Conservation (phyloP, 2,797 vertebrate genomes). For the Pagetopsis macropterus region DNA sequence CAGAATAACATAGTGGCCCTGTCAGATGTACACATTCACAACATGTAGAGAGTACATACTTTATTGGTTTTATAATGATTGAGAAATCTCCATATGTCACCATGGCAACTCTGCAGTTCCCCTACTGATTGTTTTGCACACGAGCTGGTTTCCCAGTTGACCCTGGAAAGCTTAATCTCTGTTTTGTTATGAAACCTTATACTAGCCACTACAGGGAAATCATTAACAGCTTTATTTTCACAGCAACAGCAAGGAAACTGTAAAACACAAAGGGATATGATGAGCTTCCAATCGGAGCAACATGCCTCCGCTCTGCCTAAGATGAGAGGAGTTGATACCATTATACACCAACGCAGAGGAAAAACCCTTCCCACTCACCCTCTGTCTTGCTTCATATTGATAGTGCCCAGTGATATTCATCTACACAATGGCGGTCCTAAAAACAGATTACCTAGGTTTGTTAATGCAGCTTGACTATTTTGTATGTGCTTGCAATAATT, state of each 20-base stretch:
- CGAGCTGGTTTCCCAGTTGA: slow-evolving; percentile 43
- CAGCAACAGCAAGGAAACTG: slow-evolving; percentile 39
- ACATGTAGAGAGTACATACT: slow-evolving; percentile 40
- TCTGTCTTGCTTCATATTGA: slow-evolving; percentile 38
- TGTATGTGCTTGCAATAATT: slow-evolving; percentile 68
- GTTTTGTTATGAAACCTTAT: slow-evolving; percentile 32
- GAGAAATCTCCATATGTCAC: slow-evolving; percentile 51
- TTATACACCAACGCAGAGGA: slow-evolving; percentile 56
- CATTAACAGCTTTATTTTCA: slow-evolving; percentile 34
- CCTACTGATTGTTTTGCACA: slow-evolving; percentile 7
- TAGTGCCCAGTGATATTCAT: slow-evolving; percentile 58
- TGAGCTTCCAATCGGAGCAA: slow-evolving; percentile 44
- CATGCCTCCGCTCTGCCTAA: slow-evolving; percentile 39
- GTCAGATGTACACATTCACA: slow-evolving; percentile 49
- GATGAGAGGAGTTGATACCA: slow-evolving; percentile 49
- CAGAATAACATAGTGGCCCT: slow-evolving; percentile 44
- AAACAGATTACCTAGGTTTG: slow-evolving; percentile 65
- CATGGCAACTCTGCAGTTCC: slow-evolving; percentile 59
- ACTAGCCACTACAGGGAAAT: slow-evolving; percentile 19
- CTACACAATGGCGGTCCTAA: slow-evolving; percentile 62
- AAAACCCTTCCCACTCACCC: slow-evolving; percentile 43
- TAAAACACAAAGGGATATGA: slow-evolving; percentile 48
- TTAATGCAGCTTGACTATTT: slow-evolving; percentile 68
- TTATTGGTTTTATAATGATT: slow-evolving; percentile 37
- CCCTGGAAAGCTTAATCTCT: slow-evolving; percentile 37